phyloP scores from a whole-genome alignment of 2,797 vertebrate genomes.

The Emys orbicularis region DNA sequence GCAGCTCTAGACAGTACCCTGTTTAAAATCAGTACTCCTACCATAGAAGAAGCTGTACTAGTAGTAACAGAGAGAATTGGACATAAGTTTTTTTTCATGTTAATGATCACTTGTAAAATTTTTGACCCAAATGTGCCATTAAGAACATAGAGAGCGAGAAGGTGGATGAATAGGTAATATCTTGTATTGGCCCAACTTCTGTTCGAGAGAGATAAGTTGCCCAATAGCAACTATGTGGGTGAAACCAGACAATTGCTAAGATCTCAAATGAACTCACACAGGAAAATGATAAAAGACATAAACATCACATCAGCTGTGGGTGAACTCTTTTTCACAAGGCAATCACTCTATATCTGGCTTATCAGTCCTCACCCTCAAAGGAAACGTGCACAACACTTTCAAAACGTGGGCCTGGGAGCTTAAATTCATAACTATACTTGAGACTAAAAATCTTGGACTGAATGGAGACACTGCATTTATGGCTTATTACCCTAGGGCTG shows the following conservation, averaged over 20 bases:
- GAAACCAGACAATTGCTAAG: neutral
- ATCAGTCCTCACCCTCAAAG: neutral
- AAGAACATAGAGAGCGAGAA: neutral
- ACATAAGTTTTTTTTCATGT: neutral
- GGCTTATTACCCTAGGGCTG: no score
- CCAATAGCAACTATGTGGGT: neutral
- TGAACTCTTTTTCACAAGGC: neutral
- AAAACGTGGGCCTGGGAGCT: neutral
- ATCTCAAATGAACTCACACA: neutral
- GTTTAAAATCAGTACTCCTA: neutral
- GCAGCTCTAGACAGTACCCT: neutral
- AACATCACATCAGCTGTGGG: neutral
- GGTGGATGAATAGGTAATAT: no score
- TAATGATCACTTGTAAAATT: neutral
- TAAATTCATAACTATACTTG: neutral
- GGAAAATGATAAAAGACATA: neutral
- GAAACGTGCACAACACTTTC: neutral
- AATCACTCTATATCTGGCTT: neutral
- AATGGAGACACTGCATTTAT: no score
- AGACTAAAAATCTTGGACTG: neutral
- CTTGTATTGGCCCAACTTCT: no score
- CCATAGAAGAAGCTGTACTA: neutral
- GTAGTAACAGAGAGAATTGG: neutral
- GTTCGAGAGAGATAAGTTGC: neutral
- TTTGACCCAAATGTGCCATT: neutral